Conservation (phyloP, 2,888 invertebrate genomes). For the Eupithecia inturbata region DNA sequence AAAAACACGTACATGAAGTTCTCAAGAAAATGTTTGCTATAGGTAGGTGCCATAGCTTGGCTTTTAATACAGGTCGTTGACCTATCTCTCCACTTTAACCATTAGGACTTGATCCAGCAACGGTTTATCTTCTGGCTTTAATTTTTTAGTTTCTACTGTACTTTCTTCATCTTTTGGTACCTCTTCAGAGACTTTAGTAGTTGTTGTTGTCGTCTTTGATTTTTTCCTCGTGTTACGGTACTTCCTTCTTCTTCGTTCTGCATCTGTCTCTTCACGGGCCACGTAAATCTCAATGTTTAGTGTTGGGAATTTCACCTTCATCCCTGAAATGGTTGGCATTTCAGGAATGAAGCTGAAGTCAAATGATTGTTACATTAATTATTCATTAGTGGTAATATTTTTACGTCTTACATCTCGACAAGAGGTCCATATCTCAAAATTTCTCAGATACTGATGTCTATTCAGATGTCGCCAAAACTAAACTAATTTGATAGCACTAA, state of each 20-base stretch:
- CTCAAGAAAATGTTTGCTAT: too few relatives aligned
- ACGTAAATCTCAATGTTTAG: conserved; percentile 93
- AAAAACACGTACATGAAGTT: too few relatives aligned
- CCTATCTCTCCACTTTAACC: conserved; percentile 98
- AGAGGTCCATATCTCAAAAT: not conserved
- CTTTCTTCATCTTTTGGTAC: conserved; percentile 37
- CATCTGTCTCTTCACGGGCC: conserved; percentile 89
- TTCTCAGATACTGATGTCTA: too few relatives aligned
- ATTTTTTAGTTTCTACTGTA: conserved; percentile 48
- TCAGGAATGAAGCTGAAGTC: conserved; percentile 71
- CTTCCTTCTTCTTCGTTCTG: conserved; percentile 82
- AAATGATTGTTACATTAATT: not conserved
- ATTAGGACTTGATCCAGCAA: conserved; percentile 86
- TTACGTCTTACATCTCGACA: not conserved
- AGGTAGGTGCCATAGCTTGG: too few relatives aligned
- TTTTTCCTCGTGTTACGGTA: conserved; percentile 69
- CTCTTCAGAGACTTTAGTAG: conserved; percentile 22
- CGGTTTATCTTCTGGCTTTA: conserved; percentile 46
- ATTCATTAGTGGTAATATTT: not conserved
- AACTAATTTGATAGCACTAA: too few relatives aligned
- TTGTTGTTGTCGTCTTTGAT: conserved; percentile 37
- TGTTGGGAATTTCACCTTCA: conserved; percentile 92
- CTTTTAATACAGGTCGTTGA: too few relatives aligned
- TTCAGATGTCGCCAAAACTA: too few relatives aligned
- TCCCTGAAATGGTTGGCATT: conserved; percentile 80